Conservation (phyloP, 2,113 vertebrate species). For the Chamaea fasciata region DNA sequence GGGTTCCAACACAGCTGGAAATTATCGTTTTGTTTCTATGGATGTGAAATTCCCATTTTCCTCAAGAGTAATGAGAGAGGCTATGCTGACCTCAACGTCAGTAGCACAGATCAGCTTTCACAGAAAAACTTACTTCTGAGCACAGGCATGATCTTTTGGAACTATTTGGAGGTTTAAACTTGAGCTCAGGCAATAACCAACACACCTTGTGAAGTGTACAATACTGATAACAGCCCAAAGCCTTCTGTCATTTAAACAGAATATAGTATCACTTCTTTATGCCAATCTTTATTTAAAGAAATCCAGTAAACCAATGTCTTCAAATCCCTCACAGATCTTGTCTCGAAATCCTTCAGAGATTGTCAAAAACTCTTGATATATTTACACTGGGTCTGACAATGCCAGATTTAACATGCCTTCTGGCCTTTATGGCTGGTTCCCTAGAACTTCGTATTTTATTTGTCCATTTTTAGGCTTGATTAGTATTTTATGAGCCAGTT, state of each 20-base stretch:
- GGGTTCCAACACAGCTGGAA: not conserved
- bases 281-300: not conserved
- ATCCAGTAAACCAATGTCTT: not conserved
- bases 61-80: not conserved
- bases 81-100: not conserved
- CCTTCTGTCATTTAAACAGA: not conserved
- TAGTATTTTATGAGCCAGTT: not conserved
- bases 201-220: accelerated
- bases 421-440: not conserved
- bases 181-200: not conserved
- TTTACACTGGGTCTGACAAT: not conserved
- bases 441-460: not conserved
- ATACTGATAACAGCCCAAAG: not conserved
- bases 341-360: not conserved
- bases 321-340: not conserved
- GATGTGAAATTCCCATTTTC: not conserved
- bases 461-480: not conserved
- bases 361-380: not conserved
- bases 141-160: not conserved
- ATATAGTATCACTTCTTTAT: not conserved
- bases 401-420: not conserved
- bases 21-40: not conserved
- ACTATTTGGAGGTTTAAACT: not conserved
- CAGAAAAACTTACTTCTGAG: not conserved
- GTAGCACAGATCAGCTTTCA: not conserved